These are phyloP conservation scores for Tenthredo mesomela DNA, from an alignment of 2,888 invertebrate species.

Conservation along the genomic window DNA sequence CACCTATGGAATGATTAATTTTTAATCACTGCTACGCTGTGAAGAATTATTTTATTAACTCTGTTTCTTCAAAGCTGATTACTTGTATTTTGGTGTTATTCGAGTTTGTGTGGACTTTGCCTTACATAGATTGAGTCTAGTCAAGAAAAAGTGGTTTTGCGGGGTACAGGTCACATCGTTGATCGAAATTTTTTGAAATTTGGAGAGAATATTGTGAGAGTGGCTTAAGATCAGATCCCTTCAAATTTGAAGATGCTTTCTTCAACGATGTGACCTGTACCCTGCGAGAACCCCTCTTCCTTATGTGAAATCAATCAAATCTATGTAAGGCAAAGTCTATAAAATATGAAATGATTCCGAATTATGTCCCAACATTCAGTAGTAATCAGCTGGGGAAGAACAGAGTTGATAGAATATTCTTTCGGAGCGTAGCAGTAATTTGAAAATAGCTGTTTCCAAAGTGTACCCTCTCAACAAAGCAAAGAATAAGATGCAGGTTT, in stretches of 20 bases:
- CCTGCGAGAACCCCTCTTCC: no score
- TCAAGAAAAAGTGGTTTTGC: not conserved
- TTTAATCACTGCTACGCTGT: not conserved
- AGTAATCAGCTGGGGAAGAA: not conserved
- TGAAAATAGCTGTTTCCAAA: no score
- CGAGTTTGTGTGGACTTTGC: not conserved
- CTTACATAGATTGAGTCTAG: not conserved
- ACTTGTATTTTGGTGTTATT: slow-evolving; percentile 30
- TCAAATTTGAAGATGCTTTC: no score
- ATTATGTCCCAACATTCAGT: not conserved
- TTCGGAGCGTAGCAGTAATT: not conserved
- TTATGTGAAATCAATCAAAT: no score
- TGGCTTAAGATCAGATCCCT: no score
- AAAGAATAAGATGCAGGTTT: not conserved
- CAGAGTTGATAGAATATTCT: not conserved
- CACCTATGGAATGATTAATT: not conserved
- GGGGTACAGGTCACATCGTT: not conserved
- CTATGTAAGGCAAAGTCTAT: no score
- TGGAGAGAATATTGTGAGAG: not conserved
- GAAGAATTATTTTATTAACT: not conserved
- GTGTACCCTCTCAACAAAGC: not conserved
- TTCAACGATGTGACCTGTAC: no score
- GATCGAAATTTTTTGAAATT: not conserved
- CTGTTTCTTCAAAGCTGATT: not conserved
- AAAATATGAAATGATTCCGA: no score